Conservation (phyloP, 1,140 invertebrate genomes). For the Drosophila kanapiae region DNA sequence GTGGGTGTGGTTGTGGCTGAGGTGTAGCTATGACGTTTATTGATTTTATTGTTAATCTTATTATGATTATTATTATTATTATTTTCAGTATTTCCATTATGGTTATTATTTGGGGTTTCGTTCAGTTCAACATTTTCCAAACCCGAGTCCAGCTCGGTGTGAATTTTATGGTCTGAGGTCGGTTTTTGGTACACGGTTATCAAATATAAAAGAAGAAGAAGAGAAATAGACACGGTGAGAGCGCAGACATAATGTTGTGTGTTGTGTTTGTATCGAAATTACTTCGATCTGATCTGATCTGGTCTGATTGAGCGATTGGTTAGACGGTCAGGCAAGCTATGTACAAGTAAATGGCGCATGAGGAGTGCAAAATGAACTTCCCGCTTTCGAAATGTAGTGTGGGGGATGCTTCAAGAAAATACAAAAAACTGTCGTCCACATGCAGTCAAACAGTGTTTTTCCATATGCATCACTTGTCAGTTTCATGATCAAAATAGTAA, state of each 20-base stretch:
- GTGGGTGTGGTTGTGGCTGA: slow-evolving; percentile 34
- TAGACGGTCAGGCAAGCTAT: slow-evolving; percentile 67
- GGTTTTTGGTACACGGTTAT: slow-evolving; percentile 78
- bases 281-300: slow-evolving; percentile 21
- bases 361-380: slow-evolving; percentile 23
- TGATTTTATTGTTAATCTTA: slow-evolving; percentile 73
- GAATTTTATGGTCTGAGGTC: slow-evolving; percentile 82
- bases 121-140: slow-evolving; percentile 84
- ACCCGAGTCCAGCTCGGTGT: slow-evolving; percentile 82
- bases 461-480: slow-evolving; percentile 23
- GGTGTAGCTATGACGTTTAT: slow-evolving; percentile 70
- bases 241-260: slow-evolving; percentile 68
- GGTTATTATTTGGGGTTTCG: slow-evolving; percentile 73
- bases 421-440: slow-evolving; percentile 22
- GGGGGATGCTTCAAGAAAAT: slow-evolving; percentile 14
- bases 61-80: slow-evolving; percentile 63
- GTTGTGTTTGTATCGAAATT: slow-evolving; percentile 18
- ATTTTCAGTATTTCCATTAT: slow-evolving; percentile 62
- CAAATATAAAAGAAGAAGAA: slow-evolving; percentile 82
- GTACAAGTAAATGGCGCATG: slow-evolving; percentile 50
- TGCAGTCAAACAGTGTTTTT: slow-evolving; percentile 30
- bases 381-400: slow-evolving; percentile 3
- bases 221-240: slow-evolving; percentile 80
- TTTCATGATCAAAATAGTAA: slow-evolving; percentile 35
- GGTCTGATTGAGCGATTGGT: slow-evolving; percentile 31